Base-by-base conservation (phyloP, 2,797 vertebrate species). In the Myripristis murdjan region DNA sequence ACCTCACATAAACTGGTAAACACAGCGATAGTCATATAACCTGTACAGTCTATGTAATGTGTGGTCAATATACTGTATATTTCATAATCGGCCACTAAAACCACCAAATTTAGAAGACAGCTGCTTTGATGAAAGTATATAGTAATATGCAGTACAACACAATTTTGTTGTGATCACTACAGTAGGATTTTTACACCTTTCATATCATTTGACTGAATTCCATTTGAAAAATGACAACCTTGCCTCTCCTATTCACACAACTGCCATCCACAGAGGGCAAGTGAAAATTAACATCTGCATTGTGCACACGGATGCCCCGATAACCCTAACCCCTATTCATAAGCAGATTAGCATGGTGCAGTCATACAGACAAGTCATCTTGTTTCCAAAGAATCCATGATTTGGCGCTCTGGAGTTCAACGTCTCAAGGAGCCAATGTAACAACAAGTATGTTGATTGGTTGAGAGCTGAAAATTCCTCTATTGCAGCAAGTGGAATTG, bases 401-500 rank as follows among this genome's bases (percentile, higher is more conserved):
- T 64, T 28, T 53, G 14, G 20, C 58, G 16, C 12, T 65, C 44
- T 54, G 61, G 57, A 69, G 66, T 68, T 63, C 15, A 56, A 41
- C 23, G 23, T 79, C 47, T 23, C 14, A 11, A 5, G 57, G 15
- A 70, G 44, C 8, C 14, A 43, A 16, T 43, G 41, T 3, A 39
- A 7, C 23, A 51, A 33, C 41, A 22, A 12, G 54, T 26, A 18
- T 16, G 63, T 44, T 65, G 64, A 79, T 49, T 76, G 75, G 73
- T 51, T 63, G 18, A 59, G 16, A 69, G 54, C 24, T 64, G 55
- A 73, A 43, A 49, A 75, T 70, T 79, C 26, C 35, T 65, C 63
- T 54, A 54, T 37, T 35, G 73, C 51, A 52, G 67, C 70, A 64
- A 70, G 63, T 52, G 49, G 85, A 85, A 81, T 64, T 76, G 81